Evolutionary conservation across 2,797 vertebrate genomes (phyloP).

Genomic region (Sebastes melanostomus): DNA sequence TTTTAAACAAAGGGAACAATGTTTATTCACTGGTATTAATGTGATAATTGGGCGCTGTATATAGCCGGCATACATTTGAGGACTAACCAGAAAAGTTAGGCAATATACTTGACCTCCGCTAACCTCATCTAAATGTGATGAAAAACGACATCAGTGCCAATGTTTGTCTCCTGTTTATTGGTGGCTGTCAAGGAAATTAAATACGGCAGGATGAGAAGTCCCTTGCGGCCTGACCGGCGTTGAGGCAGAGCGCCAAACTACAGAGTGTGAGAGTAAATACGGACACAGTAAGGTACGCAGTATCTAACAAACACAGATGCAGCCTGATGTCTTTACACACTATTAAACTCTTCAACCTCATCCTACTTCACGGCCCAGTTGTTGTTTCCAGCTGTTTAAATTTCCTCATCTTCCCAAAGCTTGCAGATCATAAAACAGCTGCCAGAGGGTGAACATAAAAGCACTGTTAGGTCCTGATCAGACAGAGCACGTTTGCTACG

Average conservation of each 20-base stretch:
- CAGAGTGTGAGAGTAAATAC: slow-evolving; percentile 24
- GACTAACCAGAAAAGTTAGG: background rate
- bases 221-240: background rate
- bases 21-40: background rate
- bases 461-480: background rate
- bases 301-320: slow-evolving; percentile 1
- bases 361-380: background rate
- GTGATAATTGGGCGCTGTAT: background rate
- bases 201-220: slow-evolving; percentile 42
- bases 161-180: slow-evolving; percentile 53
- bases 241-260: background rate
- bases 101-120: background rate
- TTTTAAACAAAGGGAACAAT: background rate
- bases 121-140: slow-evolving; percentile 15
- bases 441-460: background rate
- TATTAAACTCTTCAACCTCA: slow-evolving; percentile 6
- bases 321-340: background rate
- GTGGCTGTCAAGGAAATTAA: slow-evolving; percentile 61
- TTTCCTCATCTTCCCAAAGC: background rate
- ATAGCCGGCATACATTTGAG: background rate
- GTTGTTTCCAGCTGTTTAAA: slow-evolving; percentile 14
- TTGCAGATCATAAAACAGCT: slow-evolving; percentile 1
- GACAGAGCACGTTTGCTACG: too few species aligned
- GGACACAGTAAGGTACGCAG: background rate
- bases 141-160: slow-evolving; percentile 32